Base-by-base conservation (phyloP, 2,113 vertebrate species). In the Neogale vison region DNA sequence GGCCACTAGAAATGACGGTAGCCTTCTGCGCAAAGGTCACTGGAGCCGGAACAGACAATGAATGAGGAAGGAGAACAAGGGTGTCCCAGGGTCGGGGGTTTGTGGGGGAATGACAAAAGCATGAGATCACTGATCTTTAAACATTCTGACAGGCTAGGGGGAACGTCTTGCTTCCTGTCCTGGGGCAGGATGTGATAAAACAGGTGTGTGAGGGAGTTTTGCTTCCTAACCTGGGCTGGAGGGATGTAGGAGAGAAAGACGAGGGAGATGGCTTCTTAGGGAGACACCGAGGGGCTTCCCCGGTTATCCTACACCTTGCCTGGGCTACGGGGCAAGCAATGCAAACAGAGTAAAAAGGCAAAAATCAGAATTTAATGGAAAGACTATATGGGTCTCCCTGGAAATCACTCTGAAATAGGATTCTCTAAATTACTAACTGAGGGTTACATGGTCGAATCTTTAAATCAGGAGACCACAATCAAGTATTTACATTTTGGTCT, bases 391-490 rank as follows among this genome's bases (percentile, higher is more conserved):
- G 6, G 14, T 29, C 76, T 87, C 29, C 69, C 80, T 74, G 59
- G 80, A 92, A 71, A 95, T 71, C 59, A 39, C 39, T 87, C 12
- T 69, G 87, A 95, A 94, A 79, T 88, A 72, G 39, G 89, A 86
- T 45, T 83, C 67, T 91, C 20, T n/a, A 72, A 82, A 83, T 89
- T 52, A 90, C 42, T 76, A 88, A 88, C 57, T 72, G 82, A 59
- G 94, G 81, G 47, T 42, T 84, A 29, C 24, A 15, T 50, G 69
- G 59, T 57, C 50, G 63, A 29, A 80, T 76, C 65, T 90, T 96
- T 67, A 57, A 67, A 42, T n/a, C 57, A 74, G 80, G 80, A 63
- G 80, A 84, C 47, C 81, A 55, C 65, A 88, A 67, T 95, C 47
- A 67, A 80, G 45, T 65, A 85, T 96, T 87, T 88, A 57, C 61